Percentiles rank a stretch among this genome's conserved stretches.
These are phyloP conservation scores for Liopterus haemorrhoidalis DNA, from an alignment of 2,888 invertebrate genomes.

Conservation along the genomic window DNA sequence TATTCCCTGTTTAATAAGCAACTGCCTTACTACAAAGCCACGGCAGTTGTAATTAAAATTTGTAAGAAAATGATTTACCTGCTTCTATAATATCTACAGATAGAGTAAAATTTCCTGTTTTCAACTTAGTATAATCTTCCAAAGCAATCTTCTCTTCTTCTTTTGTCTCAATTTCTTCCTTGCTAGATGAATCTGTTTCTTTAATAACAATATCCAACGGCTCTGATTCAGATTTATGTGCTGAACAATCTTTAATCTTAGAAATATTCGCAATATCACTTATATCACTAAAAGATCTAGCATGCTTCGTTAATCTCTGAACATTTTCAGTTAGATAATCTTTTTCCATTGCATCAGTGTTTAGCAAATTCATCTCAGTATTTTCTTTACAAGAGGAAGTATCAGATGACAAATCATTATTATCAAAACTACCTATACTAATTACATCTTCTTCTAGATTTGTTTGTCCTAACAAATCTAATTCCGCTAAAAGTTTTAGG, in stretches of 20 bases:
- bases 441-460: constrained; percentile 53
- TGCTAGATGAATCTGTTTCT: constrained; percentile 3
- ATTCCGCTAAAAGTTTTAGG: constrained; percentile 63
- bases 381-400: constrained; percentile 21
- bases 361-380: constrained; percentile 7
- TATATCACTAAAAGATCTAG: constrained; percentile 44
- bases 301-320: constrained; percentile 41
- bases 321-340: constrained; percentile 24
- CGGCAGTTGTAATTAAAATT: constrained; percentile 6
- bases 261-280: constrained; percentile 32
- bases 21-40: too few relatives aligned
- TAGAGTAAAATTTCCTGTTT: constrained; percentile 43
- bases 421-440: constrained; percentile 52
- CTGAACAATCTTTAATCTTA: constrained; percentile 7
- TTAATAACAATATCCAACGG: not conserved
- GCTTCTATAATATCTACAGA: constrained; percentile 61
- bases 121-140: constrained; percentile 30
- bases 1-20: too few relatives aligned
- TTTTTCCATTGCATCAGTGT: constrained; percentile 6
- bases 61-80: constrained; percentile 42
- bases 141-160: not conserved
- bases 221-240: constrained; percentile 12
- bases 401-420: constrained; percentile 44
- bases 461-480: constrained; percentile 60
- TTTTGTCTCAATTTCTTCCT: not conserved